These are phyloP conservation scores for chimpanzee (Pan troglodytes) DNA, from an alignment of 2,113 vertebrate species.

Conservation along the genomic window DNA sequence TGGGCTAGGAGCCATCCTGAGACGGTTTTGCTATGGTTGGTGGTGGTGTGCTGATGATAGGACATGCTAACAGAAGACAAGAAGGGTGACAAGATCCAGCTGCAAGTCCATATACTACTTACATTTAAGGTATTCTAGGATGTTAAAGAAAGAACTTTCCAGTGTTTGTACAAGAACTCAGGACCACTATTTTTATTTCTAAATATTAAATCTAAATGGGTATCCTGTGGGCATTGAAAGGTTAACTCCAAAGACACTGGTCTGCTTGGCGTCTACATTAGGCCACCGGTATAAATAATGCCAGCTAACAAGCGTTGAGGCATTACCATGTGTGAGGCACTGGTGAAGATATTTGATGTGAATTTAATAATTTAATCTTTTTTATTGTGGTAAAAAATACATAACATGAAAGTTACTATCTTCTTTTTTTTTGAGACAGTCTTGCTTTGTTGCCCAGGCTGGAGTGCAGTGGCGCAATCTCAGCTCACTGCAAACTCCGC, in stretches of 20 bases:
- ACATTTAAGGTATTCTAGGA: background rate
- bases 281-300: background rate
- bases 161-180: background rate
- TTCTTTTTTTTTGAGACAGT: background rate
- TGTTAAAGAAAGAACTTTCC: background rate
- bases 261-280: background rate
- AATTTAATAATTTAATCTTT: background rate
- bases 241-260: background rate
- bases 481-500: no score
- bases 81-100: background rate
- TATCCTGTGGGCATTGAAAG: background rate
- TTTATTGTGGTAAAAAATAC: background rate
- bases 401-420: background rate
- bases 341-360: background rate
- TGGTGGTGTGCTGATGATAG: background rate
- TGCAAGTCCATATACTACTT: background rate
- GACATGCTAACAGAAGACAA: background rate
- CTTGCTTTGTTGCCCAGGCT: no score
- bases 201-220: background rate
- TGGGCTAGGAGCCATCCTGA: background rate
- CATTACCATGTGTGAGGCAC: background rate
- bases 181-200: background rate
- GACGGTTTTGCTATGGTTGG: background rate
- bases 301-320: background rate
- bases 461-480: no score